Evolutionary conservation across 2,888 invertebrate species (phyloP).

Genomic region (Chrysolina oricalcia): DNA sequence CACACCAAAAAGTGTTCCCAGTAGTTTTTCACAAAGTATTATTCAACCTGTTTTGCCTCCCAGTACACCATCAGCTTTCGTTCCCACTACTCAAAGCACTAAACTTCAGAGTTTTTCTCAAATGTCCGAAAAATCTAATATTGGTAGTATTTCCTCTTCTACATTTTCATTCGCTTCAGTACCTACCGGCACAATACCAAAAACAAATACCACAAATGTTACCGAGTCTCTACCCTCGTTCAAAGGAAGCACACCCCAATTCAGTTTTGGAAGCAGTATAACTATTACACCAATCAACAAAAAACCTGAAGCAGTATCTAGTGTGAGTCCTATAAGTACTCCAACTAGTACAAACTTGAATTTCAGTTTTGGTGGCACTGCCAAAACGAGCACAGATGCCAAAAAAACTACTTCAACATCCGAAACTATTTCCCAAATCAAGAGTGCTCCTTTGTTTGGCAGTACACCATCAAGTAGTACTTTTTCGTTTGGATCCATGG

Average conservation of each 20-base stretch:
- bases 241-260: constrained; percentile 35
- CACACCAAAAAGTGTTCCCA: constrained; percentile 2
- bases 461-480: background rate
- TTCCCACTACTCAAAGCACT: constrained; percentile 45
- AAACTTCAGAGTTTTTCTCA: constrained; percentile 19
- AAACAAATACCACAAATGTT: constrained; percentile 1
- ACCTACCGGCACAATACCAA: constrained; percentile 4
- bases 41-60: constrained; percentile 22
- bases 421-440: constrained; percentile 25
- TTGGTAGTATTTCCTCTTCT: constrained; percentile 13
- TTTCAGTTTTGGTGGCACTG: constrained; percentile 45
- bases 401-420: background rate
- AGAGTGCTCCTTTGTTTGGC: constrained; percentile 34
- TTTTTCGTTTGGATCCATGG: constrained; percentile 17
- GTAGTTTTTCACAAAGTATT: constrained; percentile 17
- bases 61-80: constrained; percentile 48
- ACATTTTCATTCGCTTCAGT: constrained; percentile 31
- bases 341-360: constrained; percentile 51
- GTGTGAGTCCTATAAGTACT: constrained; percentile 23
- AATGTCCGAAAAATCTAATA: constrained; percentile 4
- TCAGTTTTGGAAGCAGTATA: constrained; percentile 38
- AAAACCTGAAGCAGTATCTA: constrained; percentile 19
- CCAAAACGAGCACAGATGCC: constrained; percentile 29
- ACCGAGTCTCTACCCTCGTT: constrained; percentile 6
- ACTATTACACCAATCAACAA: constrained; percentile 30